A percentile compares a stretch with the other conserved stretches of the same genome.
These are phyloP conservation scores for Aythya baeri DNA, from an alignment of 2,113 vertebrate genomes.

Conservation along the genomic window DNA sequence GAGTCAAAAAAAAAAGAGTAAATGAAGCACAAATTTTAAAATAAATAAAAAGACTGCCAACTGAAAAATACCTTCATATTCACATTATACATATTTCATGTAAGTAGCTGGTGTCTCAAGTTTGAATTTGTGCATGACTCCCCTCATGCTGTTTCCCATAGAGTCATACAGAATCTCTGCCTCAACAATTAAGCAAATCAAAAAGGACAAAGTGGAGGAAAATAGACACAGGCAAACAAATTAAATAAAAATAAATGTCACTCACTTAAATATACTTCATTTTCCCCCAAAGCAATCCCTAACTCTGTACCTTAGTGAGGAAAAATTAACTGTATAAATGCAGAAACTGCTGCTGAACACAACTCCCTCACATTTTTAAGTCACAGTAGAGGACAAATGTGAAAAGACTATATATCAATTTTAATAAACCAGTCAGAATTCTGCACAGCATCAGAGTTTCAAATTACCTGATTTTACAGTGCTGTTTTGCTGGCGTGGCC, in stretches of 20 bases:
- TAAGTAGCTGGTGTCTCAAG: neutral
- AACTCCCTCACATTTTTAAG: neutral
- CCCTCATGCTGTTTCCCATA: neutral
- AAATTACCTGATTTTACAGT: constrained; percentile 84
- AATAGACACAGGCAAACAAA: neutral
- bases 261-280: neutral
- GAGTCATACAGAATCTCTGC: neutral
- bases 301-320: neutral
- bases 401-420: neutral
- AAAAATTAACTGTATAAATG: neutral
- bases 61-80: neutral
- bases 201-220: neutral
- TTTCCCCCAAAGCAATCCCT: neutral
- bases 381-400: neutral
- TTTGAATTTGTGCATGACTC: neutral
- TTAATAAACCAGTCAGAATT: neutral
- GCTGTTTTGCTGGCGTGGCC: constrained; percentile 72
- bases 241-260: neutral
- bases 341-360: neutral
- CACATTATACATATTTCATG: neutral
- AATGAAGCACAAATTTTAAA: neutral
- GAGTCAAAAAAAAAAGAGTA: neutral
- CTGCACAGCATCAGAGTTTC: neutral
- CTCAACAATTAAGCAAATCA: neutral
- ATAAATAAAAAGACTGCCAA: neutral